These are phyloP conservation scores for Dichetophora obliterata DNA, from an alignment of 2,888 invertebrate genomes.

Conservation along the genomic window DNA sequence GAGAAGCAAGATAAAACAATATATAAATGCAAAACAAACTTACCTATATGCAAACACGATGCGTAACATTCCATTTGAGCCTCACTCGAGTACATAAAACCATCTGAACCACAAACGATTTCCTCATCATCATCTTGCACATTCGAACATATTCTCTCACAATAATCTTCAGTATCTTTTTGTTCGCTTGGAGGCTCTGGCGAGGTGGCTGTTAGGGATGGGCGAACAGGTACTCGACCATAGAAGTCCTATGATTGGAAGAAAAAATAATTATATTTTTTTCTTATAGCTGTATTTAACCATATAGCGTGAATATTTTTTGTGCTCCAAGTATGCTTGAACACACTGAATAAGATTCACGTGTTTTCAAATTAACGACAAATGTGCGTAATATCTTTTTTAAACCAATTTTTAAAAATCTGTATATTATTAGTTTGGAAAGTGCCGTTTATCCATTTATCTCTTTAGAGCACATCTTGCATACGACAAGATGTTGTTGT, in stretches of 20 bases:
- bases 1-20: background rate
- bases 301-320: too few species aligned
- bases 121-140: slow-evolving; percentile 67
- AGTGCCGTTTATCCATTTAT: too few species aligned
- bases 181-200: slow-evolving; percentile 46
- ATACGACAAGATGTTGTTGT: too few species aligned
- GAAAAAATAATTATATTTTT: too few species aligned
- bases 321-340: too few species aligned
- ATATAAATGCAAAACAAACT: slow-evolving; percentile 42
- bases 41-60: slow-evolving; percentile 65
- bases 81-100: slow-evolving; percentile 68
- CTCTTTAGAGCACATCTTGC: too few species aligned
- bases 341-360: too few species aligned
- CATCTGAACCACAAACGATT: slow-evolving; percentile 66
- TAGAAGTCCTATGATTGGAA: slow-evolving; percentile 48
- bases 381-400: too few species aligned
- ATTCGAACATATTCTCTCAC: slow-evolving; percentile 66
- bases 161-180: slow-evolving; percentile 64
- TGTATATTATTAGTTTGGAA: too few species aligned
- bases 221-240: slow-evolving; percentile 50
- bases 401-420: too few species aligned
- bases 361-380: too few species aligned
- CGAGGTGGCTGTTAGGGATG: slow-evolving; percentile 28
- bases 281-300: too few species aligned
- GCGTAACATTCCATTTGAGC: slow-evolving; percentile 66